Evolutionary conservation across 2,113 vertebrate species (phyloP).

Genomic region (Actinemys pallida): DNA sequence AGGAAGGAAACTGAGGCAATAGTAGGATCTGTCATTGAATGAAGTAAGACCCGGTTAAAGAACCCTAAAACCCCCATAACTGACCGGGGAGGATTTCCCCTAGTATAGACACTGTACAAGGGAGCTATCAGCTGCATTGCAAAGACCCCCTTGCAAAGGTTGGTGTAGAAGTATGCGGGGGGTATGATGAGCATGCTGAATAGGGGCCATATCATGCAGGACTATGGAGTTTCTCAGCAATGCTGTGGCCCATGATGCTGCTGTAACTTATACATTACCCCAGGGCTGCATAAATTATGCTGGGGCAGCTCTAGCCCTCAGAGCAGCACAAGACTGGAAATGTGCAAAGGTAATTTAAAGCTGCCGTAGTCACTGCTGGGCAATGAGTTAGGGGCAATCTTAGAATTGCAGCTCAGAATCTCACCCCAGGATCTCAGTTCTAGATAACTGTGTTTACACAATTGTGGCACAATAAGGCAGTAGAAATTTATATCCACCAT

Average conservation of each 20-base stretch:
- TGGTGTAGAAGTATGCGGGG: not conserved
- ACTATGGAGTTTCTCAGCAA: not conserved
- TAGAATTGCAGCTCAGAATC: not conserved
- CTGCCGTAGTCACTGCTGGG: not conserved
- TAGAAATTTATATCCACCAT: not conserved
- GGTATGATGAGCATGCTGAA: not conserved
- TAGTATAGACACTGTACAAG: not conserved
- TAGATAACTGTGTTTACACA: not conserved
- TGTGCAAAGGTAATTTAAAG: not conserved
- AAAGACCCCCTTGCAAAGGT: not conserved
- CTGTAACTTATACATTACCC: not conserved
- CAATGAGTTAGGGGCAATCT: not conserved
- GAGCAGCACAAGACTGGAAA: not conserved
- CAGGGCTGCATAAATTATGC: not conserved
- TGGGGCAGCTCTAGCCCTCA: not conserved
- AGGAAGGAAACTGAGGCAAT: not conserved
- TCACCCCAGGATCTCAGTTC: not conserved
- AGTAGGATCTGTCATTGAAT: not conserved
- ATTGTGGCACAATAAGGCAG: not conserved
- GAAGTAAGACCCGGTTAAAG: not conserved
- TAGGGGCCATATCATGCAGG: not conserved
- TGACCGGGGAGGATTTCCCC: not conserved
- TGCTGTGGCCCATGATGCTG: not conserved
- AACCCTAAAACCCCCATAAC: not conserved
- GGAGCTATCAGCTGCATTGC: not conserved